Evolutionary conservation across 2,888 invertebrate species (phyloP).

Genomic region (Spilosoma lubricipeda): DNA sequence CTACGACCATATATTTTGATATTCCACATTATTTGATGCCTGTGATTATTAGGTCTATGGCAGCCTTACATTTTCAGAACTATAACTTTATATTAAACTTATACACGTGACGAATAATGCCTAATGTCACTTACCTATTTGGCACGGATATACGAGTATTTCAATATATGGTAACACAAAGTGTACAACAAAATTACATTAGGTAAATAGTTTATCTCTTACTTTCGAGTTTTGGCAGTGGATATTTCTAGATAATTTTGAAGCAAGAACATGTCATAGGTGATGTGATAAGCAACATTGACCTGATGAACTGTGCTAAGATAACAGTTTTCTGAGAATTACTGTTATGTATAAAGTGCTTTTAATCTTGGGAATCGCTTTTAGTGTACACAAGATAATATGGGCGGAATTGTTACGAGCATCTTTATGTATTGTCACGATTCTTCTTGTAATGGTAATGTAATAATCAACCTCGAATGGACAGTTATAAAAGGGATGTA

Average conservation of each 20-base stretch:
- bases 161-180: constrained; percentile 24
- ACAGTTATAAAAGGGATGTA: not conserved
- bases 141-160: constrained; percentile 27
- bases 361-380: not conserved
- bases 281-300: constrained; percentile 35
- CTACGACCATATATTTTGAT: not conserved
- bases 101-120: constrained; percentile 31
- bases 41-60: not conserved
- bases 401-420: not conserved
- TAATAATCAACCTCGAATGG: constrained; percentile 8
- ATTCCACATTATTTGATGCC: not conserved
- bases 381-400: constrained; percentile 1
- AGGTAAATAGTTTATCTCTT: too few relatives aligned
- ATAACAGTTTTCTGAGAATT: constrained; percentile 26
- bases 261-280: constrained; percentile 38
- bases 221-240: not conserved
- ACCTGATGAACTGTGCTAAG: constrained; percentile 26
- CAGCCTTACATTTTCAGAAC: not conserved
- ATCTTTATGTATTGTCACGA: constrained; percentile 17
- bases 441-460: constrained; percentile 8
- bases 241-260: constrained; percentile 20
- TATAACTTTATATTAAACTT: constrained; percentile 26
- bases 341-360: not conserved
- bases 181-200: not conserved
- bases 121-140: constrained; percentile 31